phyloP scores from a whole-genome alignment of 2,113 vertebrate genomes.

The Sylvietta virens region DNA sequence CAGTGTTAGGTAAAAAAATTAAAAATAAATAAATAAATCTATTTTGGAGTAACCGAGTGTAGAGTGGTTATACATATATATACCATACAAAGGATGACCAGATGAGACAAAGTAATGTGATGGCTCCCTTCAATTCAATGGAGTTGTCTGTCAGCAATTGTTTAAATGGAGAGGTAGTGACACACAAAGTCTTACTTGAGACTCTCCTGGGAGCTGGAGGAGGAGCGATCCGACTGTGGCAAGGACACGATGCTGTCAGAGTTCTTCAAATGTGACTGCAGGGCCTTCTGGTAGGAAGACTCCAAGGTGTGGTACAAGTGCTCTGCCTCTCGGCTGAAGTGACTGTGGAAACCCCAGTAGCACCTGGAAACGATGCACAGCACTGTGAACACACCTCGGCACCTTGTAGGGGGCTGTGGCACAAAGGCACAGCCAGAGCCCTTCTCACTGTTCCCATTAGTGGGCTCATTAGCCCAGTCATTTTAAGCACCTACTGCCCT shows the following conservation, averaged over 20 bases:
- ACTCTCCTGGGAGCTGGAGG: constrained; percentile 97
- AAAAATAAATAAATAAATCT: neutral
- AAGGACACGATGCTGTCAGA: constrained; percentile 95
- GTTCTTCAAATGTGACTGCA: constrained; percentile 93
- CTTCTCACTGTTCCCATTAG: neutral
- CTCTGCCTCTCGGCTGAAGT: constrained; percentile 94
- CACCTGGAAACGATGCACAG: constrained; percentile 74
- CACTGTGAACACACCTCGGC: neutral
- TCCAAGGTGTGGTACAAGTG: constrained; percentile 91
- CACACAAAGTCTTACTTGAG: constrained; percentile 84
- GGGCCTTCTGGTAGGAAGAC: constrained; percentile 94
- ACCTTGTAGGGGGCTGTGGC: neutral
- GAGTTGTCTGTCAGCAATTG: neutral
- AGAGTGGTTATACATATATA: too few species aligned
- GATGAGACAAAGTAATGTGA: neutral
- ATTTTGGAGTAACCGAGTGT: neutral
- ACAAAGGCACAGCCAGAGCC: neutral
- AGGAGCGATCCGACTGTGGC: constrained; percentile 94
- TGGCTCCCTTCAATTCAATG: neutral
- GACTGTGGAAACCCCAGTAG: constrained; percentile 96
- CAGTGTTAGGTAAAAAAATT: neutral
- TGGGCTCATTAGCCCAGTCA: neutral
- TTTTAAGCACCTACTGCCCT: neutral
- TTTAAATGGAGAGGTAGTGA: neutral
- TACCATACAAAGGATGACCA: neutral